Evolutionary conservation across 2,888 invertebrate species (phyloP), one percentile per base, ranked within the genome.

Genomic region (Megaustenia siamemsis): DNA sequence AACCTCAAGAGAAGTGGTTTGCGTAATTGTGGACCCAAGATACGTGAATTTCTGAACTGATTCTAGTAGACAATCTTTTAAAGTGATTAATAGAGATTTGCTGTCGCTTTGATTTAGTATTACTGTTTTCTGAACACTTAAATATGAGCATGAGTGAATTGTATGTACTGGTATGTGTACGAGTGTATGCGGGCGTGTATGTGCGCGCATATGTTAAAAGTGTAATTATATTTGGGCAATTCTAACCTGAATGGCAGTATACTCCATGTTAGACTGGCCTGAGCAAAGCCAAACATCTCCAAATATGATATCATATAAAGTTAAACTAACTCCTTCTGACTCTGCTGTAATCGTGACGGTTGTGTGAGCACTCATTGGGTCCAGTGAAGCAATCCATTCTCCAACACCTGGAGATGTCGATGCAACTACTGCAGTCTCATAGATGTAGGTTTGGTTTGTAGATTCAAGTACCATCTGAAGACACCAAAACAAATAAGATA

Each of bases 251-350:
- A 68, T 28, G 71, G 90, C 86, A 6, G 85, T 79, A 83, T 92
- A 92, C 84, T 87, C 87, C 93, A 93, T 93, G 83, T 93, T 93
- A 77, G 92, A 91, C 86, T 93, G 92, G 40, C 93, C 93, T 40
- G 93, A 93, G 82, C 93, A 93, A 8, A 93, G 38, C 93, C 93
- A 93, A 0, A 93, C 93, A 84, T 93, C 93, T 24, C 93, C 93
- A 88, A 93, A 93, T 81, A 92, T 83, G 18, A 93, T 92, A 86
- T 93, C 91, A 32, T 83, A 84, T 10, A 93, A 73, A 8, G 83
- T 86, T 24, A 89, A 86, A 21, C 78, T 80, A 49, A 89, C 86
- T 28, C 85, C 87, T 35, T 86, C 87, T 28, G 90, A 89, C 32
- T 79, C 82, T 4, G 90, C 91, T 2, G 86, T 87, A n/a, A 92